A percentile compares a stretch with the other conserved stretches of the same genome.
Evolutionary conservation across 2,113 vertebrate genomes (phyloP).

Genomic region (Microcebus lehilahytsara): DNA sequence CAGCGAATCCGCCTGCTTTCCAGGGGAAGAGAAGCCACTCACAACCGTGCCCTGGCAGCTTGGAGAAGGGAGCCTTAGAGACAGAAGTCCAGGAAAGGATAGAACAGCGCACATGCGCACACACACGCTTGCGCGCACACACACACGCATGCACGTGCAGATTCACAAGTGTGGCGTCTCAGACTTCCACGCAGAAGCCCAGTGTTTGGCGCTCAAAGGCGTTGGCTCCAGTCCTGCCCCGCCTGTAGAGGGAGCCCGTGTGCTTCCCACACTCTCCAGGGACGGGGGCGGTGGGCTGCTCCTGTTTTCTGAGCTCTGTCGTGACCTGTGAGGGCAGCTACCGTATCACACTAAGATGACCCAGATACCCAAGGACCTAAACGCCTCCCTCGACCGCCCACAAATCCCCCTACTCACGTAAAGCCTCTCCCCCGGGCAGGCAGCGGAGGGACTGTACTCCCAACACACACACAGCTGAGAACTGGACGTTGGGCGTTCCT

Average conservation of each 20-base stretch:
- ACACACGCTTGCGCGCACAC: too few relatives aligned
- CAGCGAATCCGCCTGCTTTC: neutral
- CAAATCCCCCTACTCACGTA: neutral
- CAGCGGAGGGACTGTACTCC: too few relatives aligned
- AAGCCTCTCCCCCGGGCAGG: neutral
- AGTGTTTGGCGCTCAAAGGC: neutral
- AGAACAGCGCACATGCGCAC: too few relatives aligned
- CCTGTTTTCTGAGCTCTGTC: too few relatives aligned
- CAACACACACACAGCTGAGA: neutral
- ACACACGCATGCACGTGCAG: too few relatives aligned
- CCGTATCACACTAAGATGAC: neutral
- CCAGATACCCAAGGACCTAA: neutral
- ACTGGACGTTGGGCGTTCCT: neutral
- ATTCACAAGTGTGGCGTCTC: too few relatives aligned
- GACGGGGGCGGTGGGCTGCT: neutral
- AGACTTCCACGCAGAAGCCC: neutral
- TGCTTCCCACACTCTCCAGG: neutral
- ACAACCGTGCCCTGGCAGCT: neutral
- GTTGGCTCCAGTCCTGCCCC: neutral
- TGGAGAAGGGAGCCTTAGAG: neutral
- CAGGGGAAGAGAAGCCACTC: neutral
- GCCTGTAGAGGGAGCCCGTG: neutral
- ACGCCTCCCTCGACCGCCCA: neutral
- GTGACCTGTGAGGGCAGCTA: neutral
- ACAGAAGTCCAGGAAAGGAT: neutral